Evolutionary conservation across 2,797 vertebrate genomes (phyloP), one percentile per base, ranked within the genome.

Genomic region (Sciaenops ocellatus): DNA sequence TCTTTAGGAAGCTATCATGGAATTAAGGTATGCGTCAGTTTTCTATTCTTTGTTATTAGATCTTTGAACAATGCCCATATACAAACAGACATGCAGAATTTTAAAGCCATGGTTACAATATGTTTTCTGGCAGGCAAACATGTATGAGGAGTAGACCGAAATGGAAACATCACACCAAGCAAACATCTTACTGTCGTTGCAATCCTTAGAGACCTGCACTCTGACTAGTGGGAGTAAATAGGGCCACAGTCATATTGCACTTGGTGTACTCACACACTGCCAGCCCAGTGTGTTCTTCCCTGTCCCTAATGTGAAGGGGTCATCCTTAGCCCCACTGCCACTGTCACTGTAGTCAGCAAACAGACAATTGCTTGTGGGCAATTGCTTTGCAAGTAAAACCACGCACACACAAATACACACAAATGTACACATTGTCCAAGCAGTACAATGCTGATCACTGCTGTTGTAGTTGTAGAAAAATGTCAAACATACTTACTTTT

Each of bases 401-500:
- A 47, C 64, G 28, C 51, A 71, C 60, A 54, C 71, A 83, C 59
- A 56, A 30, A 24, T 11, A 13, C 50, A 69, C 0, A 56, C 30
- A 83, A 72, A 84, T 16, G 42, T 22, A 54, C 75, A 75, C 38
- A 41, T 69, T 68, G 52, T 76, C 74, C 11, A 60, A 80, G 59
- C 64, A 42, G 47, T 8, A 3, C 34, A 62, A 38, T 22, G 76
- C 57, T 73, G 72, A 79, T 69, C 59, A 52, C 78, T 77, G 80
- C 77, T 77, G 74, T 56, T 51, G 44, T n/a, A 54, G 56, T 15
- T 83, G 74, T 55, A 55, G 52, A 38, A 62, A 28, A 44, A 74
- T 59, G 69, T 79, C 79, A 83, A 88, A 85, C 54, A 74, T 57
- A 91, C 91, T 93, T 92, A 92, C 91, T 86, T 79, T 89, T 79